Base-by-base conservation (phyloP, 2,888 invertebrate species). In the Slavum lentiscoides region DNA sequence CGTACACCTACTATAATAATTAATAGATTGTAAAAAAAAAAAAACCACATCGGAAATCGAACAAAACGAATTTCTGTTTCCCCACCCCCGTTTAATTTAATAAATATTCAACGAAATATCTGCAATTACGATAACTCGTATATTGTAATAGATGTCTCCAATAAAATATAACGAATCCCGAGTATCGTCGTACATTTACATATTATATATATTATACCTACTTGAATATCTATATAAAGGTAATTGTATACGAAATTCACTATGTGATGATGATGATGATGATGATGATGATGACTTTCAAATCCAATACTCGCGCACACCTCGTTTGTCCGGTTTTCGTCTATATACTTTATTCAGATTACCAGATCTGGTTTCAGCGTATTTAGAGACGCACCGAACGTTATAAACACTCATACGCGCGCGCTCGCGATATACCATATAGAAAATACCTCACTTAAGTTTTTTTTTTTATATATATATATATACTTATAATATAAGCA, bases 271-370 rank as follows among this genome's bases (percentile, higher is more conserved):
- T 30, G 30, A 30, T 30, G 30, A 30, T 30, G 30, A 30, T 30
- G 30, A 30, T 30, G 30, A 17, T 7, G 17, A 55, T 3, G 3
- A 49, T 39, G 8, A 21, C 61, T 49, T 61, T 15, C 7, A 49
- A 62, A 62, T n/a, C 11, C 39, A 43, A 72, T 59, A 72, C 39
- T 2, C n/a, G 19, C 49, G 49, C 13, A 73, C 30, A 73, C 30
- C 73, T 73, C 2, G 73, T 73, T 73, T 73, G 49, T 73, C 62
- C 73, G 62, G 73, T 73, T 73, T 37, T 49, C 15, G 23, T 62
- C 61, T 53, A 30, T 30, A 30, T 30, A 66, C 74, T 21, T 74
- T 39, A 55, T 55, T 37, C n/a, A n/a, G 9, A 55, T 39, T 70
- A n/a, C 39, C 13, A 15, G 2, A 37, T 74, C 55, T 66, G 37